A percentile compares a stretch with the other conserved stretches of the same genome.
These are phyloP conservation scores for Xanthorhoe spadicearia DNA, from an alignment of 2,888 invertebrate genomes.

Conservation along the genomic window DNA sequence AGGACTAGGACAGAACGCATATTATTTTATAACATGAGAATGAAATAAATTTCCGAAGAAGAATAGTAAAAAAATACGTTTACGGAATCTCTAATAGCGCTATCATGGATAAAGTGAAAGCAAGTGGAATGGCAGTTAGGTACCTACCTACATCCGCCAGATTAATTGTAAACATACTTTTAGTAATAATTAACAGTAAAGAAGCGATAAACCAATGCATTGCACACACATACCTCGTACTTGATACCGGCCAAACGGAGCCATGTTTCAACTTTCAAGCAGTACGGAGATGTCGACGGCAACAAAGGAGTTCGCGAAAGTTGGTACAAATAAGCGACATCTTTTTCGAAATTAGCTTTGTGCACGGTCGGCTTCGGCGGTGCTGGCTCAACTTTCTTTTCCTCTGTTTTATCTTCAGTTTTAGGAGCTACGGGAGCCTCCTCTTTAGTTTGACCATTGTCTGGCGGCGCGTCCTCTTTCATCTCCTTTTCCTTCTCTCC, in stretches of 20 bases:
- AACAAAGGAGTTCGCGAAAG: constrained; percentile 95
- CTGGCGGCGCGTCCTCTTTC: constrained; percentile 82
- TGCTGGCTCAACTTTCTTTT: constrained; percentile 86
- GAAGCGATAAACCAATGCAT: constrained; percentile 1
- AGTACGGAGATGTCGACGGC: constrained; percentile 96
- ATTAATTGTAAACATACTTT: constrained; percentile 23
- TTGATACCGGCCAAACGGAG: constrained; percentile 95
- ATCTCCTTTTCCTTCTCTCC: constrained; percentile 86
- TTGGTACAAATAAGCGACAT: constrained; percentile 97
- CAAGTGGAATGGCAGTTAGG: neutral
- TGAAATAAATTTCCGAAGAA: neutral
- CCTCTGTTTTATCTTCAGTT: constrained; percentile 76
- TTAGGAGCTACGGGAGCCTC: constrained; percentile 76
- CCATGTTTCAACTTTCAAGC: constrained; percentile 98
- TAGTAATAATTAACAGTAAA: constrained; percentile 15
- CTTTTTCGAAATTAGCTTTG: constrained; percentile 95
- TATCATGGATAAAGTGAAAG: constrained; percentile 16
- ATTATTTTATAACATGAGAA: neutral
- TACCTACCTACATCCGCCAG: constrained; percentile 7
- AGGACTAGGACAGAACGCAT: neutral
- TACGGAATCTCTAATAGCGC: neutral
- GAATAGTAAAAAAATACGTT: neutral
- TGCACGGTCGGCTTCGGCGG: constrained; percentile 92
- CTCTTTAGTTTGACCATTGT: constrained; percentile 77
- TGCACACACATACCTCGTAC: constrained; percentile 92